Evolutionary conservation across 2,113 vertebrate species (phyloP).

Genomic region (Aegotheles bennettii): DNA sequence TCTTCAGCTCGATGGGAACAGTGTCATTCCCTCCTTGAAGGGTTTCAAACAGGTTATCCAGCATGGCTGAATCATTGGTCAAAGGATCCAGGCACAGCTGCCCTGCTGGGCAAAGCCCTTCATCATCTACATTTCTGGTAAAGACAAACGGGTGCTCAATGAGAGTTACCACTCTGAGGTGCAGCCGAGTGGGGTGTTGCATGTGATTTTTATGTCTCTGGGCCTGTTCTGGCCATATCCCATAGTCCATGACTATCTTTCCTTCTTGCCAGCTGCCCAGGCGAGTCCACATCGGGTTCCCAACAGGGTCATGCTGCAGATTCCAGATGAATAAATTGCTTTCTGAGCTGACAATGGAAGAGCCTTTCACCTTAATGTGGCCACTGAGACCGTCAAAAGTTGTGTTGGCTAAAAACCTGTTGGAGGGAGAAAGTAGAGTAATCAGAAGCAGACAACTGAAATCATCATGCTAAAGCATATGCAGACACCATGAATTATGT

Average conservation of each 20-base stretch:
- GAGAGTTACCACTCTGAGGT: conserved; percentile 90
- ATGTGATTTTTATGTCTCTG: conserved; percentile 76
- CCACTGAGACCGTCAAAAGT: conserved; percentile 92
- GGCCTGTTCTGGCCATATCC: conserved; percentile 85
- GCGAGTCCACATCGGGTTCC: conserved; percentile 92
- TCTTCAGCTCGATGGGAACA: conserved; percentile 74
- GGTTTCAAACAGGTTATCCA: conserved; percentile 86
- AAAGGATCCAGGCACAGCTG: conserved; percentile 90
- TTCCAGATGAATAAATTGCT: conserved; percentile 95
- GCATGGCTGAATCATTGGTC: conserved; percentile 83
- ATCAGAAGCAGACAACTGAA: neutral
- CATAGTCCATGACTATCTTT: conserved; percentile 84
- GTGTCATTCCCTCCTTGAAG: conserved; percentile 85
- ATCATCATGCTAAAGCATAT: neutral
- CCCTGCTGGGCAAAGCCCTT: conserved; percentile 90
- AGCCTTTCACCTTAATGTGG: conserved; percentile 82
- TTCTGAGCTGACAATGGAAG: conserved; percentile 86
- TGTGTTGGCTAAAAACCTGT: conserved; percentile 91
- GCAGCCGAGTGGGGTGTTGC: conserved; percentile 75
- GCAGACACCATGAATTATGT: neutral
- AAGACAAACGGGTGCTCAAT: conserved; percentile 94
- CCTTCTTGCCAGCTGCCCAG: conserved; percentile 89
- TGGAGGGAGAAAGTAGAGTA: neutral
- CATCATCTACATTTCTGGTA: conserved; percentile 89
- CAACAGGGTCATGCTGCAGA: conserved; percentile 89